Conservation (phyloP, 2,113 vertebrate species). For the Mixornis gularis region DNA sequence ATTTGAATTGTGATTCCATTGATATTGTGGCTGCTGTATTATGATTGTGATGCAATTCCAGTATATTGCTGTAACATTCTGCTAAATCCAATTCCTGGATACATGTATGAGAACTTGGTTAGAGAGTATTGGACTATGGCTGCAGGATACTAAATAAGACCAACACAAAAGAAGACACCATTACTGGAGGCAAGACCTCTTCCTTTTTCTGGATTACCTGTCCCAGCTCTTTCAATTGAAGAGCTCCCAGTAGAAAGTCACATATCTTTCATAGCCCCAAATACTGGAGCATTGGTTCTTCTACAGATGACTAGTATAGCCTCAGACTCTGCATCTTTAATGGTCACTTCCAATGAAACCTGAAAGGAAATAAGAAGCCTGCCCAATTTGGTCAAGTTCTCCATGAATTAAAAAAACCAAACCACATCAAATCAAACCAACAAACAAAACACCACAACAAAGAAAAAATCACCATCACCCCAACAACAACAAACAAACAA, state of each 20-base stretch:
- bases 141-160: neutral
- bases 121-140: neutral
- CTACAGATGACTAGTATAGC: neutral
- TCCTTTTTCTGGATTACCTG: neutral
- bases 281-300: neutral
- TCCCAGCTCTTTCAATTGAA: neutral
- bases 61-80: neutral
- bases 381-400: neutral
- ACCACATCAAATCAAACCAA: neutral
- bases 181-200: neutral
- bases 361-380: neutral
- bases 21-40: neutral
- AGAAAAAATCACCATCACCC: neutral
- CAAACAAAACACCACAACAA: neutral
- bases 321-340: neutral
- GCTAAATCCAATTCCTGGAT: neutral
- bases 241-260: neutral
- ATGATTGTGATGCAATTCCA: neutral
- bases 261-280: neutral
- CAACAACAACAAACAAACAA: neutral
- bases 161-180: neutral
- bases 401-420: neutral
- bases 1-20: neutral
- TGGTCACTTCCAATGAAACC: neutral
- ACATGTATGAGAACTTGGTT: neutral